phyloP scores from a whole-genome alignment of 2,888 invertebrate genomes.

The Caenorhabditis sp. region DNA sequence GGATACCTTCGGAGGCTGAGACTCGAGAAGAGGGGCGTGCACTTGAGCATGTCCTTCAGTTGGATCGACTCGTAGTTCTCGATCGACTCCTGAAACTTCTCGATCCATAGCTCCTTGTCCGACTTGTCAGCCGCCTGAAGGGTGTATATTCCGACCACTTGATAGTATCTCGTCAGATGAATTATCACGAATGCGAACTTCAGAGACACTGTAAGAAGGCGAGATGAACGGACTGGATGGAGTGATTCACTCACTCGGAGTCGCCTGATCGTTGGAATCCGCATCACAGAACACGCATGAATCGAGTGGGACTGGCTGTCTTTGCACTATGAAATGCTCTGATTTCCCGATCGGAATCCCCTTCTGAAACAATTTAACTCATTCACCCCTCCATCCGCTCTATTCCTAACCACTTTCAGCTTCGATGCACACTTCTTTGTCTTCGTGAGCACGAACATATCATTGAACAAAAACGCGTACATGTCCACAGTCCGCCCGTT shows the following conservation, averaged over 20 bases:
- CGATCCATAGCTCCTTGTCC: constrained; percentile 80
- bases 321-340: constrained; percentile 80
- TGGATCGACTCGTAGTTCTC: constrained; percentile 80
- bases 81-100: constrained; percentile 79
- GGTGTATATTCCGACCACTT: constrained; percentile 81
- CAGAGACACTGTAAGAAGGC: constrained; percentile 74
- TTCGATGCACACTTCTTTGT: constrained; percentile 81
- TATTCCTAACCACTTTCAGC: constrained; percentile 63
- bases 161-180: constrained; percentile 81
- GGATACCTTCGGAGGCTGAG: constrained; percentile 68
- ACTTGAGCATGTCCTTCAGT: constrained; percentile 78
- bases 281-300: constrained; percentile 81
- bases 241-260: constrained; percentile 63
- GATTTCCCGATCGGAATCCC: constrained; percentile 70
- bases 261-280: constrained; percentile 77
- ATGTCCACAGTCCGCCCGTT: constrained; percentile 83
- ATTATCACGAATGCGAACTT: constrained; percentile 81
- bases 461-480: constrained; percentile 84
- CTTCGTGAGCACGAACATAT: constrained; percentile 83
- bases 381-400: too few species aligned
- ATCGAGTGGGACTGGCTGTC: constrained; percentile 81
- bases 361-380: too few species aligned
- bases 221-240: too few species aligned
- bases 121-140: constrained; percentile 80
- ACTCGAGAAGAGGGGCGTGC: constrained; percentile 77